Conservation (phyloP, 2,797 vertebrate species). For the Rhyacichthys aspro region DNA sequence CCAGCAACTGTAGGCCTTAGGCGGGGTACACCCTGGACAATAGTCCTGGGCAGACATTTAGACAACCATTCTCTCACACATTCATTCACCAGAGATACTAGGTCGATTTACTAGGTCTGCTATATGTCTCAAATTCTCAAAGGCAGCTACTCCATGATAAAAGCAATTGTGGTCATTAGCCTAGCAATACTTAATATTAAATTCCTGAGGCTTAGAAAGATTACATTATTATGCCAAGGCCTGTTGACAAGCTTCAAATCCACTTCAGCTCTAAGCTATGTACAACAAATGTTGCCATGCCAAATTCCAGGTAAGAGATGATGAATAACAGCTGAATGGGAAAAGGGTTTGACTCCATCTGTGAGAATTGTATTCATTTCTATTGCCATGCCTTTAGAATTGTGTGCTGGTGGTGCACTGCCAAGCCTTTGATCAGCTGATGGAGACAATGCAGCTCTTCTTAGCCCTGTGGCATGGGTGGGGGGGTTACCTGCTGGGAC, state of each 20-base stretch:
- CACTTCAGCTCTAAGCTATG: constrained; percentile 55
- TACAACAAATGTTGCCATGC: constrained; percentile 63
- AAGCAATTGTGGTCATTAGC: constrained; percentile 70
- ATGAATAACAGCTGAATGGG: constrained; percentile 62
- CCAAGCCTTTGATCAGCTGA: constrained; percentile 73
- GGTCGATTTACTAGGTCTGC: too few species aligned
- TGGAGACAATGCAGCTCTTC: constrained; percentile 70
- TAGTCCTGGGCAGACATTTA: too few species aligned
- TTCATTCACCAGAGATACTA: too few species aligned
- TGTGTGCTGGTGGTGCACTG: constrained; percentile 33
- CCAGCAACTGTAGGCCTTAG: too few species aligned
- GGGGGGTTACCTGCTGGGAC: constrained; percentile 74
- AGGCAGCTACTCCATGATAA: constrained; percentile 54
- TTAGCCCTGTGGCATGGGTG: constrained; percentile 49
- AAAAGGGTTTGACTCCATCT: constrained; percentile 57
- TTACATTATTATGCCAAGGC: constrained; percentile 54
- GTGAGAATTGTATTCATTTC: constrained; percentile 57
- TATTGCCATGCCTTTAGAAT: constrained; percentile 52
- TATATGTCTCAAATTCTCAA: constrained; percentile 44
- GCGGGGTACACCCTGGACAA: too few species aligned
- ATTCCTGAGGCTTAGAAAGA: constrained; percentile 61
- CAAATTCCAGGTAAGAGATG: constrained; percentile 67
- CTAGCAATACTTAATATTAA: constrained; percentile 58
- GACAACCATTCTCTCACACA: too few species aligned
- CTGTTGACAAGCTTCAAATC: constrained; percentile 67